Evolutionary conservation across 2,888 invertebrate genomes (phyloP).

Genomic region (Marronus borbonicus): DNA sequence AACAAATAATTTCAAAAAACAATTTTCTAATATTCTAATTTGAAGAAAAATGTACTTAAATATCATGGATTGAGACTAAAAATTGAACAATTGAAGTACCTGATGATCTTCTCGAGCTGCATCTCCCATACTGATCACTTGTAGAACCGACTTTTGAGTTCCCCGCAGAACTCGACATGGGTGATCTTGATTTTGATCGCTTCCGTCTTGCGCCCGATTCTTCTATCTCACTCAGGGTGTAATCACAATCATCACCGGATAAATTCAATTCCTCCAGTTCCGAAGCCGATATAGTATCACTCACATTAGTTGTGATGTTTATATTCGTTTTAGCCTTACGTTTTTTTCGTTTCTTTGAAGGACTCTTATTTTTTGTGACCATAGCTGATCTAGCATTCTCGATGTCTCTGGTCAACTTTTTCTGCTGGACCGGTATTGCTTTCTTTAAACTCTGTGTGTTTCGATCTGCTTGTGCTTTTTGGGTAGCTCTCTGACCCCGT

Average conservation of each 20-base stretch:
- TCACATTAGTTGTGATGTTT: slow-evolving; percentile 48
- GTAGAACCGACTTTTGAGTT: neutral
- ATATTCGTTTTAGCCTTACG: slow-evolving; percentile 52
- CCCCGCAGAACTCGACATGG: slow-evolving; percentile 1
- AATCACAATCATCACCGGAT: slow-evolving; percentile 3
- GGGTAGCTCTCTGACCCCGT: slow-evolving; percentile 68
- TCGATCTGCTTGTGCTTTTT: slow-evolving; percentile 65
- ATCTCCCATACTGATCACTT: neutral
- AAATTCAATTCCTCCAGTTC: slow-evolving; percentile 30
- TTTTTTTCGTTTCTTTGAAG: slow-evolving; percentile 55
- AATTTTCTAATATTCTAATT: too few relatives aligned
- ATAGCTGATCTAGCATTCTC: slow-evolving; percentile 71
- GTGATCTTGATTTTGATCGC: slow-evolving; percentile 24
- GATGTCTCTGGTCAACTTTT: slow-evolving; percentile 67
- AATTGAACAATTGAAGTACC: neutral
- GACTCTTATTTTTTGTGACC: slow-evolving; percentile 63
- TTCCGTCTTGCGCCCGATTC: slow-evolving; percentile 31
- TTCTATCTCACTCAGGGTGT: slow-evolving; percentile 8
- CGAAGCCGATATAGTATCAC: slow-evolving; percentile 26
- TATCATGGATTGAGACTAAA: neutral
- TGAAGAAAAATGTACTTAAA: neutral
- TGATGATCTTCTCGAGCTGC: neutral
- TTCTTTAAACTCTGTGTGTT: slow-evolving; percentile 59
- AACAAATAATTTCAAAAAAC: neutral
- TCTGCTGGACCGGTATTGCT: slow-evolving; percentile 61